Base-by-base conservation (phyloP, 2,888 invertebrate species). In the Scrobipalpa atriplicella region DNA sequence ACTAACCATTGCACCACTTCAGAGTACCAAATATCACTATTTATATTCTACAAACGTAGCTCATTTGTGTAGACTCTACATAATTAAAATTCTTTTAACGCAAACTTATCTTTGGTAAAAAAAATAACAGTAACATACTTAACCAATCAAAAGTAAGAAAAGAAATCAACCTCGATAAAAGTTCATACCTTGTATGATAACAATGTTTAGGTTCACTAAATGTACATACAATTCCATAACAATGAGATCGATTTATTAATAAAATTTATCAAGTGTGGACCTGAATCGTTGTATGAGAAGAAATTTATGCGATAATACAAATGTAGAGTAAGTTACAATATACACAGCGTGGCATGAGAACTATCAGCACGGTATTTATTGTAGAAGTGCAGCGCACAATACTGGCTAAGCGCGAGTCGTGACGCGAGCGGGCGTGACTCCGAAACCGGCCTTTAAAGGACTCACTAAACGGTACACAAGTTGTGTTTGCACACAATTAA, bases 101-200 rank as follows among this genome's bases (percentile, higher is more conserved):
- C 82, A 86, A 89, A 85, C 85, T 85, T 86, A 85, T 92, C 92
- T 92, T 92, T 92, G 92, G 92, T 86, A 90, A 87, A 87, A 78
- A 65, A 84, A 84, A 83, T 78, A 79, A 81, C 73, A 77, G 73
- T 68, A 69, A 66, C 67, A 69, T 65, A 70, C 70, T 81, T 85
- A 68, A 85, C 81, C 80, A 81, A 83, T 84, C 77, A 80, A 80
- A 78, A 78, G 75, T 75, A 83, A 81, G 75, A 79, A 72, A 81
- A 77, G 72, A 75, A 79, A 82, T 78, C 69, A 80, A 79, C 77
- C 77, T 77, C 77, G 80, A 80, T 82, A 83, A 82, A 86, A 90
- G 80, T 91, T 92, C 92, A 92, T 91, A 92, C 92, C 90, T 85
- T 89, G 92, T 92, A 92, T 92, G 92, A 92, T 92, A 92, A 92